Conservation (phyloP, 2,888 invertebrate genomes). For the Tetropium fuscum region DNA sequence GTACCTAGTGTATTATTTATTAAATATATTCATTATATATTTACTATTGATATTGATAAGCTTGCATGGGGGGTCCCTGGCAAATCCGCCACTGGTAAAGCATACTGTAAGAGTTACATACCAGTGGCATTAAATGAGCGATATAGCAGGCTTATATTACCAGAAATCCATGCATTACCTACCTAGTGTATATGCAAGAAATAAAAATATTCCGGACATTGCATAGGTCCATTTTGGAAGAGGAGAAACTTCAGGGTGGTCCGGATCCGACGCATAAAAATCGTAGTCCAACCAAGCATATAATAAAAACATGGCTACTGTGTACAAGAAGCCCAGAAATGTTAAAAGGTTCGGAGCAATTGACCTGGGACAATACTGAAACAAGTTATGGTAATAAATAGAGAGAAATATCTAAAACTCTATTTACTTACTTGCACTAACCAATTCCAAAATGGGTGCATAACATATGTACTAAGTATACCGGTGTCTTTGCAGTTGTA, state of each 20-base stretch:
- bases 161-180: slow-evolving; percentile 61
- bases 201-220: slow-evolving; percentile 89
- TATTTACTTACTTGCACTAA: slow-evolving; percentile 85
- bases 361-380: slow-evolving; percentile 94
- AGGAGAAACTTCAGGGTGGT: slow-evolving; percentile 68
- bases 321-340: slow-evolving; percentile 93
- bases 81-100: too few relatives aligned
- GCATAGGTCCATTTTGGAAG: slow-evolving; percentile 94
- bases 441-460: slow-evolving; percentile 99
- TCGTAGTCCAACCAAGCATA: slow-evolving; percentile 92
- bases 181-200: slow-evolving; percentile 97
- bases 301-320: slow-evolving; percentile 87
- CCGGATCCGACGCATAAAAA: slow-evolving; percentile 84
- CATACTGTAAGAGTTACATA: too few relatives aligned
- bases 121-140: too few relatives aligned
- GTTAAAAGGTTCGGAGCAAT: slow-evolving; percentile 98
- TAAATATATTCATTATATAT: too few relatives aligned
- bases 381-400: slow-evolving; percentile 25
- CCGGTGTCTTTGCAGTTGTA: slow-evolving; percentile 97
- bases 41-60: too few relatives aligned
- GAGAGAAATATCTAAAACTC: neutral
- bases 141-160: too few relatives aligned
- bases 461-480: slow-evolving; percentile 96
- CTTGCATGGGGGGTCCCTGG: too few relatives aligned
- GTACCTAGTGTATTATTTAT: too few relatives aligned